Base-by-base conservation (phyloP, 2,797 vertebrate species). In the Clarias platycephalus region DNA sequence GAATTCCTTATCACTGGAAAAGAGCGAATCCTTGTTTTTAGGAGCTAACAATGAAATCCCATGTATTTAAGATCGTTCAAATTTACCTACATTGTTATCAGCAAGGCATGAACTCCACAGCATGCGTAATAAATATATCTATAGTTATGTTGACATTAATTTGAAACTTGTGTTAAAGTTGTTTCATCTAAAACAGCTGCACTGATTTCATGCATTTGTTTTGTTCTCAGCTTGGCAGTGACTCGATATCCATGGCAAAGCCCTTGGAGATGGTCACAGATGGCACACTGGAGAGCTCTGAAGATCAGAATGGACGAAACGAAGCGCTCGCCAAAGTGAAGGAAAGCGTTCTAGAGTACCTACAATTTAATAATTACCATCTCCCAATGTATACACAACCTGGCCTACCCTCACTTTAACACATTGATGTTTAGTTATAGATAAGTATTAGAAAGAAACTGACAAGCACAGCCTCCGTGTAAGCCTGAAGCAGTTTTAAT, bases 371-470 rank as follows among this genome's bases (percentile, higher is more conserved):
- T 91, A 89, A 90, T 1, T 92, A 95, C 93, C 96, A 96, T 85
- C 94, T 98, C 88, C 95, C 96, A 82, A 96, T 97, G 97, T 98
- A 96, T 63, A 91, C 94, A 1, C 91, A 87, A 86, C 93, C 95
- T 0, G 93, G 93, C 28, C 92, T 93, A 57, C 82, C 94, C 80
- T 95, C 93, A 91, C 22, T 10, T 18, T 44, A 63, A 79, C 4
- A 28, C 9, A 12, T 24, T 37, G 2, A 16, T 28, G 57, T 4
- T 77, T 37, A 24, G 37, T 77, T 60, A 60, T 22, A 31, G 53
- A 5, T 5, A 2, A 60, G 12, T 37, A 7, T 37, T 24, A 60
- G 5, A n/a, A 78, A 49, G 15, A 60, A 40, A 62, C 24, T 62
- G 34, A 79, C 62, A 8, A 40, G 31, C 57, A 79, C 15, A 79